Base-by-base conservation (phyloP, 2,113 vertebrate genomes). In the Anarhynchus alexandrinus region DNA sequence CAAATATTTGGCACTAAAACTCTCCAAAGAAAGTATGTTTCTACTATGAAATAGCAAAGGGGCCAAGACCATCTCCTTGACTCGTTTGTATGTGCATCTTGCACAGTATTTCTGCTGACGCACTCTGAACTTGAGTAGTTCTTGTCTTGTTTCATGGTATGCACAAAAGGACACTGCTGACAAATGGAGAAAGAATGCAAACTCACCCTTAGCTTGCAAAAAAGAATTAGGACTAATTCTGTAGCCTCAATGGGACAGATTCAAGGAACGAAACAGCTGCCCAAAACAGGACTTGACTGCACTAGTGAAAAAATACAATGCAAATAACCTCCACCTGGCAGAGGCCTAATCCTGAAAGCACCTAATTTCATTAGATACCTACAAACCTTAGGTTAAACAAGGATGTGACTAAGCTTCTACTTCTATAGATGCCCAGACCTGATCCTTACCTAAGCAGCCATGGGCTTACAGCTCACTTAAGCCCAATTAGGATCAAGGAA, bases 391-490 rank as follows among this genome's bases (percentile, higher is more conserved):
- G 62, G 82, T 94, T 96, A 88, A 90, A 91, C 58, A 93, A 95
- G 84, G 62, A 88, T 93, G 74, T 77, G 45, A 42, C 71, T 94
- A 96, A 90, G 78, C 74, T 85, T 71, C 88, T 57, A 58, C 64
- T 67, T 69, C 93, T 70, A 30, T 4, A 40, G 64, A 84, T 71
- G 77, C 52, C 73, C 87, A 87, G 62, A 80, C 27, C 70, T 90
- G 65, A 86, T 87, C 87, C 85, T 88, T 82, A 93, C 74, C 87
- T 69, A 94, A 90, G 78, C 74, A 94, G 91, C 34, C 66, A 89
- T 19, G 34, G 49, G 66, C 78, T 96, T 86, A 96, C n/a, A 93
- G 91, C 52, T 94, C 81, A 76, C 57, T 82, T 97, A 90, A 95
- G 87, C 66, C 78, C 92, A 94, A 73, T 90, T 86, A 95, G 74